Percentiles rank a stretch among this genome's conserved stretches.
Evolutionary conservation across 1,140 invertebrate genomes (phyloP).

Genomic region (Charaxes varanes): DNA sequence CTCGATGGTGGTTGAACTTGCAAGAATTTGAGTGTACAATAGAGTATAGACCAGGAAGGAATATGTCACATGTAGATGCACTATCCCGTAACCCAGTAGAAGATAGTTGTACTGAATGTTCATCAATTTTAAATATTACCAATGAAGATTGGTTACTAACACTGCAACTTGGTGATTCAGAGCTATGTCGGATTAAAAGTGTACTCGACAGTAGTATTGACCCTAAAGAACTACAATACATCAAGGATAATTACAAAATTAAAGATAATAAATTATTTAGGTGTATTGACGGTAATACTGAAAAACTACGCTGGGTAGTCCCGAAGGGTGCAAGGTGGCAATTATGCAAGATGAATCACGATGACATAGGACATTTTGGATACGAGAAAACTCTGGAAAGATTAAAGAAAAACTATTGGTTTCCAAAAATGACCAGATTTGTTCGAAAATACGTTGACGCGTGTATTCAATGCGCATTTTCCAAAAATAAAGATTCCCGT

Average conservation of each 20-base stretch:
- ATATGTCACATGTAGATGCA: not conserved
- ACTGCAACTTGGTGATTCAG: conserved; percentile 11
- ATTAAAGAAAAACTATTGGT: conserved; percentile 26
- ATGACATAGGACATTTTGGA: conserved; percentile 26
- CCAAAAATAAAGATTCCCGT: conserved; percentile 11
- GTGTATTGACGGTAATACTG: conserved; percentile 8
- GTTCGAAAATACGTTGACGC: conserved; percentile 27
- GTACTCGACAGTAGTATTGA: conserved; percentile 14
- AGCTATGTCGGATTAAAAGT: conserved; percentile 9
- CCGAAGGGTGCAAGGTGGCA: conserved; percentile 24
- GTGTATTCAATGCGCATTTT: conserved; percentile 27
- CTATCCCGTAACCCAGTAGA: not conserved
- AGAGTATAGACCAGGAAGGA: conserved; percentile 20
- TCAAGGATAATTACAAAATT: conserved; percentile 21
- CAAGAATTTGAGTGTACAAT: conserved; percentile 36
- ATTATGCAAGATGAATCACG: conserved; percentile 18
- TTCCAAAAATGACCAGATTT: conserved; percentile 25
- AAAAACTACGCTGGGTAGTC: conserved; percentile 20
- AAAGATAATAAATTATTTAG: conserved; percentile 20
- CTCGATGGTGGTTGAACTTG: conserved; percentile 42
- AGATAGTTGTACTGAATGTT: not conserved
- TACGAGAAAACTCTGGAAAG: conserved; percentile 22
- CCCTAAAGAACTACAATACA: conserved; percentile 14
- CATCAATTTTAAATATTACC: not conserved
- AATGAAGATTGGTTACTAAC: conserved; percentile 10